These are phyloP conservation scores for Mugil cephalus DNA, from an alignment of 2,113 vertebrate species.

Conservation along the genomic window DNA sequence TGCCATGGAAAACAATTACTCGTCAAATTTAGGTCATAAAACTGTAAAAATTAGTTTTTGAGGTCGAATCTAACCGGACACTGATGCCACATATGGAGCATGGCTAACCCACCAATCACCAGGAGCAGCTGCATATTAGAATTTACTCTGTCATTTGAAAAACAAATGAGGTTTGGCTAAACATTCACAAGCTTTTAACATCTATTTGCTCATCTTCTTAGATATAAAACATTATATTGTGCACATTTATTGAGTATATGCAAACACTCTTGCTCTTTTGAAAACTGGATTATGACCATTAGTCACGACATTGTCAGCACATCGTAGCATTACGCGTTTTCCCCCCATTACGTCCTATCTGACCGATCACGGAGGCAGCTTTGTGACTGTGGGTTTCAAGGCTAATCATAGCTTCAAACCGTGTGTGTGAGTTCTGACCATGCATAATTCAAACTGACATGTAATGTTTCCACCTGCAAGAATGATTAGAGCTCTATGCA, in stretches of 20 bases:
- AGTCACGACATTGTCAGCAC: too few relatives aligned
- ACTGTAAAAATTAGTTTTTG: not conserved
- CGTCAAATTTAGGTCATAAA: too few relatives aligned
- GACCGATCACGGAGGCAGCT: not conserved
- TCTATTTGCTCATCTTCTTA: too few relatives aligned
- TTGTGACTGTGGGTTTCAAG: constrained; percentile 4
- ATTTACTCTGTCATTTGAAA: not conserved
- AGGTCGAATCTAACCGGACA: constrained; percentile 1
- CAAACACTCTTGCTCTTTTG: too few relatives aligned
- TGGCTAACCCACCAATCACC: not conserved
- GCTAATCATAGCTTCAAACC: constrained; percentile 15
- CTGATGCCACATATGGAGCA: not conserved
- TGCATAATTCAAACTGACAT: constrained; percentile 16
- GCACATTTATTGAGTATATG: not conserved
- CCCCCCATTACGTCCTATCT: not conserved
- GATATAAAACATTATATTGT: not conserved
- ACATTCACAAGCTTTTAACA: too few relatives aligned
- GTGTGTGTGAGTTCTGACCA: not conserved
- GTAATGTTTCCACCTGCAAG: constrained; percentile 39
- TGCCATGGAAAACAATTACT: too few relatives aligned
- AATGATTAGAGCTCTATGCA: constrained; percentile 24
- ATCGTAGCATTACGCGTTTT: too few relatives aligned
- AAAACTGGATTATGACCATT: too few relatives aligned
- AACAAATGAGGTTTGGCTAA: too few relatives aligned
- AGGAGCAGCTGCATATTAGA: not conserved